Conservation (phyloP, 1,140 invertebrate species). For the Solenopsis invicta region DNA sequence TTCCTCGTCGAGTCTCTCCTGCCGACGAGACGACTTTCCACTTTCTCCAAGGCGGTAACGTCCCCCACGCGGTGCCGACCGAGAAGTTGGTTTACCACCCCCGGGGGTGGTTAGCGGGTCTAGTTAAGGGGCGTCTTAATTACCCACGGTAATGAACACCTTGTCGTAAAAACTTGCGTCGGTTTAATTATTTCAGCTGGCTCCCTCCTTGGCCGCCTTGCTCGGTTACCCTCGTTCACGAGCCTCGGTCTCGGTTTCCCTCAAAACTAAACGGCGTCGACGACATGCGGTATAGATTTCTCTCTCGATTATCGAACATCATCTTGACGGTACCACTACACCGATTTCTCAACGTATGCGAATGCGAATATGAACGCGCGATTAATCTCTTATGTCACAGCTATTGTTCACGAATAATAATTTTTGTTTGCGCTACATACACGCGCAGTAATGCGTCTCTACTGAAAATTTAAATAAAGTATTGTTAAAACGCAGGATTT, state of each 20-base stretch:
- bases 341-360: not conserved
- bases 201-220: slow-evolving; percentile 62
- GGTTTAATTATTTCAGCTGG: slow-evolving; percentile 86
- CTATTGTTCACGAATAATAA: not conserved
- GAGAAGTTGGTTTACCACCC: slow-evolving; percentile 86
- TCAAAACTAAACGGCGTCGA: slow-evolving; percentile 61
- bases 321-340: not conserved
- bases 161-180: slow-evolving; percentile 87
- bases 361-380: not conserved
- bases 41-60: slow-evolving; percentile 70
- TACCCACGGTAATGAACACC: slow-evolving; percentile 88
- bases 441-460: not conserved
- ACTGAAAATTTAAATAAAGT: slow-evolving; percentile 19
- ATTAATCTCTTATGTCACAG: not conserved
- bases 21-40: slow-evolving; percentile 43
- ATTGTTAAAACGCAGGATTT: slow-evolving; percentile 27
- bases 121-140: slow-evolving; percentile 87
- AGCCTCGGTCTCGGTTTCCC: slow-evolving; percentile 58
- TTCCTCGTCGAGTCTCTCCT: slow-evolving; percentile 38
- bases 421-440: not conserved
- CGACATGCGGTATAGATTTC: slow-evolving; percentile 59
- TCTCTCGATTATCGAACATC: slow-evolving; percentile 53
- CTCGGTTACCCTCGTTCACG: slow-evolving; percentile 73
- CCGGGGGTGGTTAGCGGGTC: slow-evolving; percentile 85
- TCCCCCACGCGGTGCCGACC: slow-evolving; percentile 70